Evolutionary conservation across 2,888 invertebrate species (phyloP), one percentile per base, ranked within the genome.

Genomic region (Acrobeloides nanus): DNA sequence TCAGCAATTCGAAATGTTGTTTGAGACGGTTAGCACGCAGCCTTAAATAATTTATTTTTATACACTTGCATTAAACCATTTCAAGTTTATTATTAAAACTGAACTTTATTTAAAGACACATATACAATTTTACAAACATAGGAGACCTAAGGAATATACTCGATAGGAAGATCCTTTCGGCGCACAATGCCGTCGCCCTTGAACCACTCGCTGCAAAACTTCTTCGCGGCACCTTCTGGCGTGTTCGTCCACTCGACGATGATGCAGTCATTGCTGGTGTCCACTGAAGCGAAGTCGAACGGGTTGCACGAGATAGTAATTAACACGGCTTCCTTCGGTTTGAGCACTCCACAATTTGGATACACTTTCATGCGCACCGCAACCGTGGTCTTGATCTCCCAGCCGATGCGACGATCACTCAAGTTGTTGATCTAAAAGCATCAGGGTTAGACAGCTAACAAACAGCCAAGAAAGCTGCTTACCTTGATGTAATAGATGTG

Each of bases 381-480:
- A 54, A 63, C 63, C 54, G 62, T 66, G 29, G 64, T 66, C 61
- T 66, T 66, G 59, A 66, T 55, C 38, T 62, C 66, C 54, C 58
- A 66, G 32, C 64, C 64, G 57, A 66, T 66, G 35, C 66, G 61
- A 44, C 49, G 49, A n/a, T 51, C 58, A 26, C 61, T 56, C 18
- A 49, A 25, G 46, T 61, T 58, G 39, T 37, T 53, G 41, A 58
- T 41, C 53, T 57, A 24, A n/a, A 50, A 8, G 26, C 12, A 12
- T 20, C 21, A 5, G 26, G 38, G 15, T n/a, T n/a, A n/a, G n/a
- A n/a, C n/a, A n/a, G n/a, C n/a, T n/a, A n/a, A n/a, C n/a, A n/a
- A n/a, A n/a, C n/a, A n/a, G n/a, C n/a, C n/a, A n/a, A n/a, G n/a
- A n/a, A n/a, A n/a, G n/a, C n/a, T n/a, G 15, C 20, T 4, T 3